A percentile compares a stretch with the other conserved stretches of the same genome.
phyloP scores from a whole-genome alignment of 2,888 invertebrate species.

The Dicranocentrus wangi region DNA sequence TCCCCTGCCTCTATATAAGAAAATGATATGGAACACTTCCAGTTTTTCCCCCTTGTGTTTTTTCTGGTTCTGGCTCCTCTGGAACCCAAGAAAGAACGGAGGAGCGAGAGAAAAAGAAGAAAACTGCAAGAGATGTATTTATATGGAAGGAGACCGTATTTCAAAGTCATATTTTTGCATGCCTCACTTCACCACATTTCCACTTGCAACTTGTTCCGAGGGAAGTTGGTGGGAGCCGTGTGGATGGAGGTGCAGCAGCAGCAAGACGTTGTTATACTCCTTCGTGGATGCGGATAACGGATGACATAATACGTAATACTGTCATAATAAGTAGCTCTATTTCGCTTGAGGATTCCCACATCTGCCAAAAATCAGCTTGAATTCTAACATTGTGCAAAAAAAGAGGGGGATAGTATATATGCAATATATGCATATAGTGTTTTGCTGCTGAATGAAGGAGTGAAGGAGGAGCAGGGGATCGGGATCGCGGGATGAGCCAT shows the following conservation, averaged over 20 bases:
- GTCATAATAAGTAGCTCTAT: slow-evolving; percentile 33
- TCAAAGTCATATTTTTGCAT: slow-evolving; percentile 57
- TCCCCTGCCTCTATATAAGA: background rate
- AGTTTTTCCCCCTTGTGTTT: slow-evolving; percentile 24
- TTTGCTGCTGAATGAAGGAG: background rate
- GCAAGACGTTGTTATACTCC: no score
- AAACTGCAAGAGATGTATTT: slow-evolving; percentile 26
- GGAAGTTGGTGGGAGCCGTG: background rate
- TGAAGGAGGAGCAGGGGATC: background rate
- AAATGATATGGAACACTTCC: slow-evolving; percentile 51
- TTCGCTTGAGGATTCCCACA: background rate
- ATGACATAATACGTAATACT: slow-evolving; percentile 30
- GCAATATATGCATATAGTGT: background rate
- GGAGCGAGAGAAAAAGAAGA: background rate
- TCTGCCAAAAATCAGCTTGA: slow-evolving; percentile 51
- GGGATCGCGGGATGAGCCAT: background rate
- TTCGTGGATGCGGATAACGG: no score
- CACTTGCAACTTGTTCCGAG: slow-evolving; percentile 9
- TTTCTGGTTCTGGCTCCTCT: background rate
- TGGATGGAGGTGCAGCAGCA: no score
- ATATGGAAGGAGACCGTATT: slow-evolving; percentile 38
- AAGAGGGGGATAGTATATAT: background rate
- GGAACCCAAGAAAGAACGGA: background rate
- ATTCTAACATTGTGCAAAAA: background rate
- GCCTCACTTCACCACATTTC: slow-evolving; percentile 53